Evolutionary conservation across 2,888 invertebrate species (phyloP), one percentile per base, ranked within the genome.

Genomic region (Diarsia rubi): DNA sequence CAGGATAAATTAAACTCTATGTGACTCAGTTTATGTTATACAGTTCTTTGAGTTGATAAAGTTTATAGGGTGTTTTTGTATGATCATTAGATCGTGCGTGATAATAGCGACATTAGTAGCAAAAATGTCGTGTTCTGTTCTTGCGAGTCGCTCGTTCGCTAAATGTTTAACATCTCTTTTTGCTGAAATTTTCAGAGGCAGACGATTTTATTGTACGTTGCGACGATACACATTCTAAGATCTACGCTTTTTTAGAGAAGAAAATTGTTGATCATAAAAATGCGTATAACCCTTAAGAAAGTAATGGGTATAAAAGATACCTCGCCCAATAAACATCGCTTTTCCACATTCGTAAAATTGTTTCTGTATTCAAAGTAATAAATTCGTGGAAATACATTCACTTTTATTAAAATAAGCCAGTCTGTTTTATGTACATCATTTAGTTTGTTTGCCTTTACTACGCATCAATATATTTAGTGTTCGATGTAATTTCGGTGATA

Each of bases 21-120:
- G 0, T 0, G 0, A 0, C 45, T n/a, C 1, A 14, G 0, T 0
- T 44, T 74, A 82, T 4, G 44, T 27, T 27, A 24, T n/a, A 75
- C 19, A 19, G 27, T 77, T 44, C 69, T 27, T 37, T 60, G 69
- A 3, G 24, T 37, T 5, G 8, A 6, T 27, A 0, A 16, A 66
- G 79, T 72, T 62, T 73, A 81, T 85, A 82, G 59, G 73, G 66
- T 81, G 71, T 85, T 86, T 80, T 81, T 78, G 60, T 63, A 37
- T 63, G 72, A 70, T 68, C 75, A 76, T 82, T 52, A 75, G 60
- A 62, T 83, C 62, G 80, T 86, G 86, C 89, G 89, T 88, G 88
- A 88, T 88, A 90, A 89, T 84, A 88, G 87, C 78, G 77, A 83
- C 85, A 86, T 90, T 88, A 89, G 84, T 75, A 87, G 82, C 82